Base-by-base conservation (phyloP, 2,113 vertebrate genomes). In the Panurus biarmicus region DNA sequence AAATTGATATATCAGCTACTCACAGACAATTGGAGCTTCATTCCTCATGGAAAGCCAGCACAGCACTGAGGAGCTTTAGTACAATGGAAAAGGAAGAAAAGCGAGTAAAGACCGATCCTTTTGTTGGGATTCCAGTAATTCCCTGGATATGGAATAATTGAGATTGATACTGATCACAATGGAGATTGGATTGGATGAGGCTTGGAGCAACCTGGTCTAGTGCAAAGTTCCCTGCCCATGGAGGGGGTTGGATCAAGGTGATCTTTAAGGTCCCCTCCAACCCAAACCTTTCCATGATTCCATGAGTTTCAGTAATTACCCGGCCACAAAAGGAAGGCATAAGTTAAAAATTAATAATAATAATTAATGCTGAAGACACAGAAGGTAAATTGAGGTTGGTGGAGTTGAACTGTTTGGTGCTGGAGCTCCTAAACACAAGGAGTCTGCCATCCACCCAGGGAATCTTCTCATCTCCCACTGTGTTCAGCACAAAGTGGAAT, bases 1-100 rank as follows among this genome's bases (percentile, higher is more conserved):
- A 93, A 94, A 96, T 94, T 97, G 91, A 95, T 94, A 80, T 94
- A 95, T 95, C 91, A 96, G 50, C 84, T 74, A 58, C 69, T 77
- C 77, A 65, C 74, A 85, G 65, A 87, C 89, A 91, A 93, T 44
- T 74, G 82, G 66, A 66, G 71, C 71, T 91, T 87, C 87, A 62
- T 66, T 79, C 78, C 57, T 31, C 40, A 51, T 42, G 87, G 93
- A 89, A 87, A 85, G 38, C 22, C 42, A 80, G 56, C 77, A 24
- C 24, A 90, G 56, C 53, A 76, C 40, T 28, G 40, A 80, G 44
- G 31, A 74, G 42, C 14, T 67, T 42, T 86, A 71, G 44, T 26
- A 64, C 48, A 87, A 40, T 14, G 23, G 22, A 21, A 84, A 72
- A 50, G 25, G 87, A 71, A 82, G 51, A 58, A 45, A 50, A 85